Percentiles rank a stretch among this genome's conserved stretches.
These are phyloP conservation scores for Heliconius eleuchia DNA, from an alignment of 1,140 invertebrate species.

Conservation along the genomic window DNA sequence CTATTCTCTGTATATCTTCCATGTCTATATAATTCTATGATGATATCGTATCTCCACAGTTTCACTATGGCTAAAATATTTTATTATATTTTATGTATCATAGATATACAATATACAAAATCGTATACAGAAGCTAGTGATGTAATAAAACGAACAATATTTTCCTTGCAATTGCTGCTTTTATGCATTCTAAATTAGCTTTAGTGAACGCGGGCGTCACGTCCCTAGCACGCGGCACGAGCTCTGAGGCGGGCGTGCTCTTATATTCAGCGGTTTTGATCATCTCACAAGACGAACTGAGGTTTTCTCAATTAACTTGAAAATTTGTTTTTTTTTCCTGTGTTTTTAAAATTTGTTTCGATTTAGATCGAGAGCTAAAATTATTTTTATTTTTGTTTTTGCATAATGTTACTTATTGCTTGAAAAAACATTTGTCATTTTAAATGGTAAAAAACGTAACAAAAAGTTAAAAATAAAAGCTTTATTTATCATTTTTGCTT, in stretches of 20 bases:
- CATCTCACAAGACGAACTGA: background rate
- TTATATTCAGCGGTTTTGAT: background rate
- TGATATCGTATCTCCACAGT: background rate
- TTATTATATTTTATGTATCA: background rate
- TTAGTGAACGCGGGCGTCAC: background rate
- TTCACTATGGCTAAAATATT: background rate
- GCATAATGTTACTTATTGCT: too few species aligned
- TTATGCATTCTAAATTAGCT: background rate
- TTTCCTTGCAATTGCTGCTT: background rate
- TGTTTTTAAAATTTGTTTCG: too few species aligned
- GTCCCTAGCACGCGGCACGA: background rate
- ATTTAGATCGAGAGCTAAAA: too few species aligned
- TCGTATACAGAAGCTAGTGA: background rate
- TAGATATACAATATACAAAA: background rate
- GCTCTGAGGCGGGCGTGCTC: background rate
- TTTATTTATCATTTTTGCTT: too few species aligned
- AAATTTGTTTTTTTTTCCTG: too few species aligned
- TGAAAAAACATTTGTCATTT: too few species aligned
- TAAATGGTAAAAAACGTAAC: too few species aligned
- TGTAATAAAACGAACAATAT: slow-evolving; percentile 5
- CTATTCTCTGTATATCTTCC: background rate
- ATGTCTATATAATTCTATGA: background rate
- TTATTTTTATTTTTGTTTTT: too few species aligned
- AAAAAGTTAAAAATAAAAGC: too few species aligned
- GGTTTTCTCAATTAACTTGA: too few species aligned